Evolutionary conservation across 2,888 invertebrate species (phyloP), one percentile per base, ranked within the genome.

Genomic region (Cantharis lateralis): DNA sequence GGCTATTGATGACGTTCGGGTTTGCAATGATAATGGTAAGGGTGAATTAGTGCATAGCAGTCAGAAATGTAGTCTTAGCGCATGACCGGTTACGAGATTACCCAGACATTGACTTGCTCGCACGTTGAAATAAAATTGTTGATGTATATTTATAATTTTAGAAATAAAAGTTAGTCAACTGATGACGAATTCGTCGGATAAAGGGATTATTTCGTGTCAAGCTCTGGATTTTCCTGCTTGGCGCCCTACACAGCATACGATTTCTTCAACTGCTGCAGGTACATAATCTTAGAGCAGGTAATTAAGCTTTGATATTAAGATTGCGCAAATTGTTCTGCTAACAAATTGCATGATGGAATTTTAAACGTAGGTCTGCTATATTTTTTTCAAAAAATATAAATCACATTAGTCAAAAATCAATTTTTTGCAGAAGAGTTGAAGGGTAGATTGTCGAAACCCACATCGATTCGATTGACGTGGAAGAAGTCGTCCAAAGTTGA

Each of bases 11-110:
- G 82, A 86, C 72, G 83, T 87, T 15, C 82, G 87, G 80, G 81
- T 86, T 32, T 87, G 87, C 79, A 82, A 84, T 72, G 84, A 86
- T 80, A 84, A 86, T 78, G 87, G n/a, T n/a, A n/a, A n/a, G n/a
- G n/a, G n/a, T n/a, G n/a, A n/a, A n/a, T n/a, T n/a, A n/a, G n/a
- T n/a, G n/a, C n/a, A n/a, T n/a, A n/a, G n/a, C n/a, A n/a, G n/a
- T n/a, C n/a, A n/a, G n/a, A n/a, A n/a, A n/a, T n/a, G n/a, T n/a
- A n/a, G n/a, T 1, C 5, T 5, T 20, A 20, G 20, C 5, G 20
- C 20, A 7, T 20, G 20, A 20, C 20, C 20, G 20, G 20, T 20
- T 20, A 5, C 20, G 20, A 7, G 20, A 20, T 20, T 20, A 20
- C 20, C 18, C 18, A n/a, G n/a, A n/a, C n/a, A n/a, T n/a, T n/a